A percentile compares a stretch with the other conserved stretches of the same genome.
Conservation (phyloP, 1,140 invertebrate genomes). For the Trachymyrmex septentrionalis region DNA sequence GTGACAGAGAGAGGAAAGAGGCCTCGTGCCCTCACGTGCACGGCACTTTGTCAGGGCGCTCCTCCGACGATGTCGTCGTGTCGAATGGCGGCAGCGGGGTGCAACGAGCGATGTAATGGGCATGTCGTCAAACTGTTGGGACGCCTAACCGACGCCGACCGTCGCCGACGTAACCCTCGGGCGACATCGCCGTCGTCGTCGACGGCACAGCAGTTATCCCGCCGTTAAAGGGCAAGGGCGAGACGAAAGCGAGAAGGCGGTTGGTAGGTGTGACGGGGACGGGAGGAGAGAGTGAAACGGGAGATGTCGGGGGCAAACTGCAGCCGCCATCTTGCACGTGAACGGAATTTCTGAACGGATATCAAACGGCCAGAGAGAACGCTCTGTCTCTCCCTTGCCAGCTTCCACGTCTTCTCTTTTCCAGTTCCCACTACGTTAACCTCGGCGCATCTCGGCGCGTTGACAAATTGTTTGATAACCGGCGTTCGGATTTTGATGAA, state of each 20-base stretch:
- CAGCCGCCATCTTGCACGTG: slow-evolving; percentile 86
- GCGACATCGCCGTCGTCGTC: slow-evolving; percentile 58
- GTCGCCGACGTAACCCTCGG: slow-evolving; percentile 46
- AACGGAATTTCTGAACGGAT: slow-evolving; percentile 81
- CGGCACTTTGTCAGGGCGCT: slow-evolving; percentile 46
- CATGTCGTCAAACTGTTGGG: slow-evolving; percentile 78
- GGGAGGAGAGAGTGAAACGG: slow-evolving; percentile 60
- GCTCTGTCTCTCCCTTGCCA: slow-evolving; percentile 20
- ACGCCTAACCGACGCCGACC: slow-evolving; percentile 68
- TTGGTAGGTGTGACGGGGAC: slow-evolving; percentile 35
- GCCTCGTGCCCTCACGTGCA: slow-evolving; percentile 51
- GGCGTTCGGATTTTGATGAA: slow-evolving; percentile 14
- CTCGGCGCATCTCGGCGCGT: slow-evolving; percentile 35
- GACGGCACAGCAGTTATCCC: slow-evolving; percentile 45
- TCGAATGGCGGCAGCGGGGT: slow-evolving; percentile 34
- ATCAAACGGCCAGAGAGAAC: slow-evolving; percentile 50
- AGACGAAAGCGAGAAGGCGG: slow-evolving; percentile 60
- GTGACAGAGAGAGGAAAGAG: slow-evolving; percentile 18
- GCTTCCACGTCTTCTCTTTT: slow-evolving; percentile 2
- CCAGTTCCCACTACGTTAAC: slow-evolving; percentile 21
- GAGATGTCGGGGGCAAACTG: slow-evolving; percentile 83
- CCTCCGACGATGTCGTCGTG: slow-evolving; percentile 3
- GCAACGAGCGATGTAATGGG: slow-evolving; percentile 68
- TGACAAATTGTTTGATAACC: slow-evolving; percentile 57
- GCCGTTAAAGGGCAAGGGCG: slow-evolving; percentile 62